These are phyloP conservation scores for Leptodactylus fallax DNA, from an alignment of 2,797 vertebrate genomes.

Conservation along the genomic window DNA sequence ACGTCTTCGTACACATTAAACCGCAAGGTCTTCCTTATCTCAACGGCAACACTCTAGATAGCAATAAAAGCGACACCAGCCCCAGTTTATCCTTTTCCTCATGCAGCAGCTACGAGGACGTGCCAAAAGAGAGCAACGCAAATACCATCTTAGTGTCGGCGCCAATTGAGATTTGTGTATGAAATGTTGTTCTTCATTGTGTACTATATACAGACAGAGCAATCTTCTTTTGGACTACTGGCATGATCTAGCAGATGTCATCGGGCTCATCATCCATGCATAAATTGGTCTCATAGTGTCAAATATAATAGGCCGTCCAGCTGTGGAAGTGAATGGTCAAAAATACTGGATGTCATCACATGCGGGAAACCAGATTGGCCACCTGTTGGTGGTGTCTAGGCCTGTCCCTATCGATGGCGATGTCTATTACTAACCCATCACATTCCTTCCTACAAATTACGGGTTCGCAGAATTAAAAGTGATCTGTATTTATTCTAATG, in stretches of 20 bases:
- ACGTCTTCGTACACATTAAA: constrained; percentile 82
- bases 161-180: constrained; percentile 86
- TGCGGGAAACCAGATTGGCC: not conserved
- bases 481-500: not conserved
- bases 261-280: not conserved
- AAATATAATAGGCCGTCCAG: not conserved
- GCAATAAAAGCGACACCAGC: constrained; percentile 74
- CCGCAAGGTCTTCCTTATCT: constrained; percentile 80
- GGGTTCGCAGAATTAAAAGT: not conserved
- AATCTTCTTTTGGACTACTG: not conserved
- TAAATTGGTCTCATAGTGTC: not conserved
- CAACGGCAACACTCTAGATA: constrained; percentile 68
- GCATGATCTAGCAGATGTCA: not conserved
- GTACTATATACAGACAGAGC: constrained; percentile 1
- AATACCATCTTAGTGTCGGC: constrained; percentile 81
- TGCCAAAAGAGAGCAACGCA: constrained; percentile 77
- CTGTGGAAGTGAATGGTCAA: not conserved
- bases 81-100: constrained; percentile 81
- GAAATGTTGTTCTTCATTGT: not conserved
- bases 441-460: not conserved
- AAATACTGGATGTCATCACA: not conserved
- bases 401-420: not conserved
- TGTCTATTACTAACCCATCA: not conserved
- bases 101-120: constrained; percentile 81
- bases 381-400: not conserved